Evolutionary conservation across 2,113 vertebrate genomes (phyloP), one percentile per base, ranked within the genome.

Genomic region (Daubentonia madagascariensis): DNA sequence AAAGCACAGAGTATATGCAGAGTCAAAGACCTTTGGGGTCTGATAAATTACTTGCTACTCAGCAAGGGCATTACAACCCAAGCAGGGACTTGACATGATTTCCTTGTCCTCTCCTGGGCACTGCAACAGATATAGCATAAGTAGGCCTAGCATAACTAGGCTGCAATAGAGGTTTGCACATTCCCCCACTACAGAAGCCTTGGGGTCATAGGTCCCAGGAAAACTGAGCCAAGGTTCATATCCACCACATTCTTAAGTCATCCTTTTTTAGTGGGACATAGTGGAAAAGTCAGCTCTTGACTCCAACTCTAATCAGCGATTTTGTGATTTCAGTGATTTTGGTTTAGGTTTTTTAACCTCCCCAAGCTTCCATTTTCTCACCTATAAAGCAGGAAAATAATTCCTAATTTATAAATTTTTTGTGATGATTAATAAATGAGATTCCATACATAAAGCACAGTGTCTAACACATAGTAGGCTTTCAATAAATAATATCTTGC

Each of bases 401-500:
- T 61, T 48, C 18, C 37, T 54, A 78, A 85, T 40, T 86, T 70
- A 87, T 68, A 59, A 84, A 65, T 22, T 87, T 67, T 87, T 81
- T 73, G 6, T 37, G 25, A 57, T 10, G 35, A 70, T 76, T 80
- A 89, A 67, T 40, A 89, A 79, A 48, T 40, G n/a, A 89, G 48
- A 72, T 61, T 20, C 30, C 13, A 18, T 54, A n/a, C 18, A 37
- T 63, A 89, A 96, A 81, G n/a, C 23, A 61, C 30, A 65, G 6
- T 28, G 2, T 89, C 45, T 52, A 37, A 30, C 50, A 68, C 87
- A 50, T 10, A 97, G 94, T 95, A 96, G 96, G 87, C 37, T 95
- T 87, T 65, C 50, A 54, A 88, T 78, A 93, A 96, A 80, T 30
- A 85, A 37, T 81, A 40, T 32, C 22, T 72, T 43, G 54, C 17